phyloP scores from a whole-genome alignment of 2,888 invertebrate genomes.

The Argyresthia albistria region DNA sequence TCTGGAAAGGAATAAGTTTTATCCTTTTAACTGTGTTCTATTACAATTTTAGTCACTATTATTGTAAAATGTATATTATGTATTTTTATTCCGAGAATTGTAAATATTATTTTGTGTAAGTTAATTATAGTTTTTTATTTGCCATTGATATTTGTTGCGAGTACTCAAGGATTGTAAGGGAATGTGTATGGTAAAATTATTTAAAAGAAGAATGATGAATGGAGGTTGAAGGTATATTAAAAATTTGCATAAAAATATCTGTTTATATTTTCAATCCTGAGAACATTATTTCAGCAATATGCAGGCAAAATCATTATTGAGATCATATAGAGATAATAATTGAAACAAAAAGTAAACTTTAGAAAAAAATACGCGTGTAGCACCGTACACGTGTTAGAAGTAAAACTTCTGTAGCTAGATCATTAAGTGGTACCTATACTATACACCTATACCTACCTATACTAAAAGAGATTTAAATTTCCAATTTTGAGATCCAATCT shows the following conservation, averaged over 20 bases:
- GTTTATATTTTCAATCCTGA: conserved; percentile 35
- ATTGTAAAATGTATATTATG: conserved; percentile 67
- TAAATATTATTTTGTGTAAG: conserved; percentile 64
- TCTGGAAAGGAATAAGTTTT: conserved; percentile 34
- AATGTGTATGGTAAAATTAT: conserved; percentile 51
- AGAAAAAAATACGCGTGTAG: no score
- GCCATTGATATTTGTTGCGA: conserved; percentile 56
- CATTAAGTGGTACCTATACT: no score
- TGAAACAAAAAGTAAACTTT: no score
- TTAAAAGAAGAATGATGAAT: conserved; percentile 51
- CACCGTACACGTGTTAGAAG: no score
- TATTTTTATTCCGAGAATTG: conserved; percentile 60
- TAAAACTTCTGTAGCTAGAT: no score
- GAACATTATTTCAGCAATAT: background rate
- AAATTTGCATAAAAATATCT: conserved; percentile 54
- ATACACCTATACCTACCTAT: no score
- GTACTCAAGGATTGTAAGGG: conserved; percentile 50
- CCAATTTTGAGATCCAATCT: no score
- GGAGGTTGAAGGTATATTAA: conserved; percentile 62
- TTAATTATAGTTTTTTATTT: conserved; percentile 58
- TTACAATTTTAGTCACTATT: conserved; percentile 57
- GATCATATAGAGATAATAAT: no score
- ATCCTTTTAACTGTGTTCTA: conserved; percentile 38
- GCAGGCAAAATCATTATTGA: no score
- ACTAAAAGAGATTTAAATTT: no score